Percentiles rank a stretch among this genome's conserved stretches.
These are phyloP conservation scores for Illadopsis cleaveri DNA, from an alignment of 2,113 vertebrate species.

Conservation along the genomic window DNA sequence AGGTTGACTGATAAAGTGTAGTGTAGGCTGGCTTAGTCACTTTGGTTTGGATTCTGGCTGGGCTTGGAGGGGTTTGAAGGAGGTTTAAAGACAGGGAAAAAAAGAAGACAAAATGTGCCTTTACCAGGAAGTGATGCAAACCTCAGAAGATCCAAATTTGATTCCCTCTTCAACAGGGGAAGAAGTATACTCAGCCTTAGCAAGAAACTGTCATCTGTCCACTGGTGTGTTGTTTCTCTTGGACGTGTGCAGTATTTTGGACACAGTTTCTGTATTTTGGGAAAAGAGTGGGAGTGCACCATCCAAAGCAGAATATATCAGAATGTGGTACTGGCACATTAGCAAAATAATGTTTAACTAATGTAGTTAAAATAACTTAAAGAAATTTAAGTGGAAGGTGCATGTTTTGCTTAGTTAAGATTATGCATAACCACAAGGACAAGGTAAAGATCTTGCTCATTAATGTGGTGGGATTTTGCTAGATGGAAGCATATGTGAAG, in stretches of 20 bases:
- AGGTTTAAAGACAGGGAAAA: neutral
- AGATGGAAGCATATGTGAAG: neutral
- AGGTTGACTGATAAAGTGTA: neutral
- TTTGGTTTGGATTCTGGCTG: neutral
- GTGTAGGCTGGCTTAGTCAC: neutral
- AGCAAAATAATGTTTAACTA: neutral
- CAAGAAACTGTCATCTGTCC: neutral
- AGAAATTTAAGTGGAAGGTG: neutral
- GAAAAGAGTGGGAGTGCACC: neutral
- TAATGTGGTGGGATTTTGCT: neutral
- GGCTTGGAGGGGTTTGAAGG: neutral
- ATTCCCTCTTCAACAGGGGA: neutral
- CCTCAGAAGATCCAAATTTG: neutral
- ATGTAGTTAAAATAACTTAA: neutral
- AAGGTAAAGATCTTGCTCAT: neutral
- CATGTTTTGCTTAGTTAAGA: neutral
- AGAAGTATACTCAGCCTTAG: neutral
- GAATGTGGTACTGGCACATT: neutral
- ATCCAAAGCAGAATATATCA: neutral
- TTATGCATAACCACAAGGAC: neutral
- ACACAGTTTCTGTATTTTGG: neutral
- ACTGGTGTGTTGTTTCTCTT: neutral
- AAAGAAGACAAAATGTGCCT: neutral
- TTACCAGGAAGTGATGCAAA: neutral
- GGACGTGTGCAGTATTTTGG: neutral